phyloP scores from a whole-genome alignment of 2,888 invertebrate species.

The Palloptera scutellata region DNA sequence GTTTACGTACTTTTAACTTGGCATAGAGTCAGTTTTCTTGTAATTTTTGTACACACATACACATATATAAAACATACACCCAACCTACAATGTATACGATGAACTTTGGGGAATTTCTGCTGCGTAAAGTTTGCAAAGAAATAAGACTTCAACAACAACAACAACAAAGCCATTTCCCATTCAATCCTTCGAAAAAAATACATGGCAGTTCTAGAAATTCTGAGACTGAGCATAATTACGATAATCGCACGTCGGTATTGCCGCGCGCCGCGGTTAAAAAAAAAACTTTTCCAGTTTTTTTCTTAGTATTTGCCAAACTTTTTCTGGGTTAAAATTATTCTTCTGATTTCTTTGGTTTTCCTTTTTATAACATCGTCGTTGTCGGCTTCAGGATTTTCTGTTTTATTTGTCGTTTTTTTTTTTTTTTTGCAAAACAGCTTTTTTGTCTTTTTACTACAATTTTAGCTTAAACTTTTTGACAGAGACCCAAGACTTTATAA shows the following conservation, averaged over 20 bases:
- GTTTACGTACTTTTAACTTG: conserved; percentile 21
- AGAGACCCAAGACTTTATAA: conserved; percentile 54
- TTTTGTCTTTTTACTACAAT: background rate
- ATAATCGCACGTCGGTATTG: conserved; percentile 52
- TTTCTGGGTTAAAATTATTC: conserved; percentile 17
- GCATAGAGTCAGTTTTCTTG: background rate
- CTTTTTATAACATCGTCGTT: conserved; percentile 20
- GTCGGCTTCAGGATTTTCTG: background rate
- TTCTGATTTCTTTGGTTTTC: conserved; percentile 20
- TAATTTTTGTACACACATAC: background rate
- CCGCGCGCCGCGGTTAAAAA: conserved; percentile 1
- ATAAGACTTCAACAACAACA: background rate
- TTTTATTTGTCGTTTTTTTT: conserved; percentile 41
- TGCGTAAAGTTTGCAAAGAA: background rate
- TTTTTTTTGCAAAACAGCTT: background rate
- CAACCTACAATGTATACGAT: too few relatives aligned
- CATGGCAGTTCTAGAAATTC: background rate
- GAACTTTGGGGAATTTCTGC: too few relatives aligned
- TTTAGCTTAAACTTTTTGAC: conserved; percentile 53
- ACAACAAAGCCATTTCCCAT: background rate
- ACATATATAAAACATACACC: background rate
- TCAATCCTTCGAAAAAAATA: background rate
- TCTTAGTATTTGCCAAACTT: background rate
- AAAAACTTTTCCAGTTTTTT: background rate
- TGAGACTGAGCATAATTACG: conserved; percentile 51